Evolutionary conservation across 92 coral and sea anemone species (phyloP), one percentile per base, ranked within the genome.

Genomic region (Zoanthus gigantus): DNA sequence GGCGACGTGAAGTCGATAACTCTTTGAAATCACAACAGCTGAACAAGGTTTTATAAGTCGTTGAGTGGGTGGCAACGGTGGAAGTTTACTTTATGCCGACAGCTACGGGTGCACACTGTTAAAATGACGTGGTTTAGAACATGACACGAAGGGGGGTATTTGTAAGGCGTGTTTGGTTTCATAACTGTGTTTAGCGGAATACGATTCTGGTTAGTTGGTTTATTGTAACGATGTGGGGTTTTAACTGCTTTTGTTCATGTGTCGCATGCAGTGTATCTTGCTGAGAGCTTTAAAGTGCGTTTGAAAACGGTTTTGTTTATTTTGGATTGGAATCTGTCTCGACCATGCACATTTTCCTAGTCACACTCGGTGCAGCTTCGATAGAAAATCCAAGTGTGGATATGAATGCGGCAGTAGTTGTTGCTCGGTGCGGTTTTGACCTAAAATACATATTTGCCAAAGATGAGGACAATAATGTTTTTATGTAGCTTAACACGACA

Each of bases 11-110:
- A 29, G 28, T 23, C 28, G 28, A 31, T 12, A 46, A 47, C 45
- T 66, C 61, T 65, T 61, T 2, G 44, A 72, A 14, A 9, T 73
- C 23, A 66, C 42, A 71, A 45, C 52, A 18, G 28, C 37, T 46
- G 85, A 68, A 67, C 18, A 52, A 34, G 11, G 85, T 65, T 81
- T 44, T 81, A 81, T 81, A 81, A 18, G n/a, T 45, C 52, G 75
- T 81, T 81, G 85, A 81, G 85, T 81, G 85, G 85, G 85, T 81
- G 85, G 85, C 66, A 81, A 81, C 85, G 53, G 7, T 81, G 44
- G 48, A 81, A 81, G 85, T 81, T 66, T 81, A 81, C 66, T 81
- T 81, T 66, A 52, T 75, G 42, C 85, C 61, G 61, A 47, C 14
- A n/a, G 45, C 60, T 58, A 12, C 56, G 58, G 54, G 46, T 67